A percentile compares a stretch with the other conserved stretches of the same genome.
These are phyloP conservation scores for Ochotona princeps DNA, from an alignment of 2,113 vertebrate species.

Conservation along the genomic window DNA sequence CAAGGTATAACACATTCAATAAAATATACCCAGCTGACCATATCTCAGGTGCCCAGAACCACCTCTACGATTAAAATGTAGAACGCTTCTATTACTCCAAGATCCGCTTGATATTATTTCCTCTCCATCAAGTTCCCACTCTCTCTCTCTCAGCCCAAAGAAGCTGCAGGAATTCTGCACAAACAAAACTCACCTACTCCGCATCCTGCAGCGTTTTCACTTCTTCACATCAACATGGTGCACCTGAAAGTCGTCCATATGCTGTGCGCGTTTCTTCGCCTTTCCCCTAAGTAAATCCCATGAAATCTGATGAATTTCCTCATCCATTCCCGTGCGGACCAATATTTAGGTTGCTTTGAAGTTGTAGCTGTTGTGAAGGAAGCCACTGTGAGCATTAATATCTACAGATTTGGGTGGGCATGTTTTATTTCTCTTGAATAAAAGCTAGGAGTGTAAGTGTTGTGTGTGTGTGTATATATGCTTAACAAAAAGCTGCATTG, in stretches of 20 bases:
- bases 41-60: neutral
- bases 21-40: neutral
- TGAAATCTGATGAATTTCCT: neutral
- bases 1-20: neutral
- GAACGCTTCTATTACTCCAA: neutral
- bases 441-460: neutral
- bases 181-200: neutral
- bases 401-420: neutral
- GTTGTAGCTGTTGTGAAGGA: neutral
- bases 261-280: neutral
- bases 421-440: neutral
- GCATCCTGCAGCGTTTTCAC: neutral
- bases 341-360: neutral
- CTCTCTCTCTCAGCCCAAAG: neutral
- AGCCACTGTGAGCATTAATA: neutral
- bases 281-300: neutral
- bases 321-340: neutral
- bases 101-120: neutral
- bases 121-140: neutral
- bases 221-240: neutral
- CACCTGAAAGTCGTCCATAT: neutral
- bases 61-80: neutral
- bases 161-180: neutral
- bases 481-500: neutral
- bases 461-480: neutral